Evolutionary conservation across 2,113 vertebrate genomes (phyloP).

Genomic region (Apodemus sylvaticus): DNA sequence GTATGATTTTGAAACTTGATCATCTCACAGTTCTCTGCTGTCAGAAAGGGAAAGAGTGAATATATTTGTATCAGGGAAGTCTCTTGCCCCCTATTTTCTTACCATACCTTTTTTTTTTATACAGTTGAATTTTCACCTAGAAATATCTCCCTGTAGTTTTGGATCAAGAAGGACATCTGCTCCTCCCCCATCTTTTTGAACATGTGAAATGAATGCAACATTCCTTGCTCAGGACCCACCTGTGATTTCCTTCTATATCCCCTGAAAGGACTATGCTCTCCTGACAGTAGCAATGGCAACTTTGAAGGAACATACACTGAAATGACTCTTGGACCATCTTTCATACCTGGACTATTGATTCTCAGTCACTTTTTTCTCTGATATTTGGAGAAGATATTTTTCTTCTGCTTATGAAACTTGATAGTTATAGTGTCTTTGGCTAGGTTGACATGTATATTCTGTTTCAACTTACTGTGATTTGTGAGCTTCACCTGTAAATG

Average conservation of each 20-base stretch:
- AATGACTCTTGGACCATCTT: neutral
- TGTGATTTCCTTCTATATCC: neutral
- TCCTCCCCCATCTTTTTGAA: neutral
- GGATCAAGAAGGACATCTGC: neutral
- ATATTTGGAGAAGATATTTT: neutral
- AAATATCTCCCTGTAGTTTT: neutral
- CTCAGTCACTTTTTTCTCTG: neutral
- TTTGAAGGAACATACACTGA: neutral
- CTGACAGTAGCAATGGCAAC: neutral
- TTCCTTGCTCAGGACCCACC: neutral
- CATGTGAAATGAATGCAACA: neutral
- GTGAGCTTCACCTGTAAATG: neutral
- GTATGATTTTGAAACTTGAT: neutral
- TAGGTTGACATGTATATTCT: neutral
- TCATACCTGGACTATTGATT: neutral
- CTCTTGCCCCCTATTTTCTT: neutral
- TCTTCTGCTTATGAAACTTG: neutral
- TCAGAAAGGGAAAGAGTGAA: neutral
- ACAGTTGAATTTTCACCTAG: neutral
- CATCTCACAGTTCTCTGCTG: neutral
- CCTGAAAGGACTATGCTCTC: neutral
- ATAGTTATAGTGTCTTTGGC: neutral
- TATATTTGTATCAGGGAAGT: neutral
- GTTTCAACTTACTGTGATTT: neutral
- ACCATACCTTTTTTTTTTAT: neutral